Percentiles rank a stretch among this genome's conserved stretches.
Conservation (phyloP, 2,113 vertebrate genomes). For the Apaloderma vittatum region DNA sequence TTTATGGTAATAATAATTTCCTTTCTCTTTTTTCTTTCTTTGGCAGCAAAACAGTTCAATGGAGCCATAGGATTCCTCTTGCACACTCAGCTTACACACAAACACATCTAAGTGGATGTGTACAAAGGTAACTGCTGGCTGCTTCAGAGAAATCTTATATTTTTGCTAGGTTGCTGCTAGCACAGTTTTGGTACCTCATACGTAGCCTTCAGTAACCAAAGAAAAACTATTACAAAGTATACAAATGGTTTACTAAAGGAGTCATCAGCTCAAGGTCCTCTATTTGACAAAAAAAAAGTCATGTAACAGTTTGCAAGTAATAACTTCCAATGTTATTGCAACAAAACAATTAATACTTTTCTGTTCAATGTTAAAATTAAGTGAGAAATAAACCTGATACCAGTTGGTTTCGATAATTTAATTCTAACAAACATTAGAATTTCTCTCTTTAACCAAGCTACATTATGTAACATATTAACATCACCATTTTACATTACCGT, state of each 20-base stretch:
- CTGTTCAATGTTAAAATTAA: background rate
- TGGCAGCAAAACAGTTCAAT: background rate
- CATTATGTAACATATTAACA: background rate
- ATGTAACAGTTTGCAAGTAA: background rate
- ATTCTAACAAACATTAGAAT: background rate
- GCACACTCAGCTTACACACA: background rate
- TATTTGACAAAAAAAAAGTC: background rate
- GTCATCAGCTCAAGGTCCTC: background rate
- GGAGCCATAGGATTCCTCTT: background rate
- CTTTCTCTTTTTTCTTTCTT: background rate
- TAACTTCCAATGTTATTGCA: background rate
- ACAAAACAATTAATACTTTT: background rate
- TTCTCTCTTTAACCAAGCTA: background rate
- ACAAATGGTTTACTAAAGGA: background rate
- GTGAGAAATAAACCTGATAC: background rate
- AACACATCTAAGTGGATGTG: background rate
- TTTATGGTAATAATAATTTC: background rate
- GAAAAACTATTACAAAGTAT: background rate
- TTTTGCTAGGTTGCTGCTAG: background rate
- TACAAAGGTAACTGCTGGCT: background rate
- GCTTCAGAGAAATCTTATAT: fast-evolving
- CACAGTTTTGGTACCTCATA: background rate
- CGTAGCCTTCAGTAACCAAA: background rate
- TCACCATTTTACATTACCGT: background rate
- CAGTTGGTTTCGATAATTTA: background rate